A percentile compares a stretch with the other conserved stretches of the same genome.
Evolutionary conservation across 2,888 invertebrate genomes (phyloP).

Genomic region (Drepanosiphum platanoidis): DNA sequence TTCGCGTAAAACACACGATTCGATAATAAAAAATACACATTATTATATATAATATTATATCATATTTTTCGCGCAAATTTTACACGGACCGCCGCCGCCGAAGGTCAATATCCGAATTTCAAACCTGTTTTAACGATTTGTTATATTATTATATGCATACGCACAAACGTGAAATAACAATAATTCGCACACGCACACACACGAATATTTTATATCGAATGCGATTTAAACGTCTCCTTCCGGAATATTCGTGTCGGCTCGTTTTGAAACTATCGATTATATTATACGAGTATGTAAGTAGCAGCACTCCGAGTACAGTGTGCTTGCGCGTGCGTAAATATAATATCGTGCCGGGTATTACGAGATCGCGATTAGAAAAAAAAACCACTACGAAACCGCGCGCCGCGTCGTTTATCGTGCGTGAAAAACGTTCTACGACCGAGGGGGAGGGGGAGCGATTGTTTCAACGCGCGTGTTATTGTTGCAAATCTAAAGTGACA

Average conservation of each 20-base stretch:
- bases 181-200: no score
- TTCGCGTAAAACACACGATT: neutral
- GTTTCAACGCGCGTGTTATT: no score
- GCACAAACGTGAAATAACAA: neutral
- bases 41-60: no score
- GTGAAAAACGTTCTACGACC: neutral
- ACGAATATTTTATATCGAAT: no score
- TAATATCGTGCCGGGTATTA: neutral
- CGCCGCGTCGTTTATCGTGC: neutral
- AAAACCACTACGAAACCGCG: neutral
- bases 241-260: neutral
- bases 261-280: no score
- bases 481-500: no score
- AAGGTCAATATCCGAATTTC: conserved; percentile 40
- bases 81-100: conserved; percentile 4
- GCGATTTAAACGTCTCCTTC: conserved; percentile 11
- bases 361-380: neutral
- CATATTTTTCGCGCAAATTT: neutral
- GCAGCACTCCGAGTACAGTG: no score
- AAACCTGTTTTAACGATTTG: conserved; percentile 14
- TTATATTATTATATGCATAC: neutral
- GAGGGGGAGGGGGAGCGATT: no score
- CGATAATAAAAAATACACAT: neutral
- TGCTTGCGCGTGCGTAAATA: neutral
- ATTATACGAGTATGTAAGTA: neutral